A percentile compares a stretch with the other conserved stretches of the same genome.
These are phyloP conservation scores for Collichthys lucidus DNA, from an alignment of 2,113 vertebrate genomes.

Conservation along the genomic window DNA sequence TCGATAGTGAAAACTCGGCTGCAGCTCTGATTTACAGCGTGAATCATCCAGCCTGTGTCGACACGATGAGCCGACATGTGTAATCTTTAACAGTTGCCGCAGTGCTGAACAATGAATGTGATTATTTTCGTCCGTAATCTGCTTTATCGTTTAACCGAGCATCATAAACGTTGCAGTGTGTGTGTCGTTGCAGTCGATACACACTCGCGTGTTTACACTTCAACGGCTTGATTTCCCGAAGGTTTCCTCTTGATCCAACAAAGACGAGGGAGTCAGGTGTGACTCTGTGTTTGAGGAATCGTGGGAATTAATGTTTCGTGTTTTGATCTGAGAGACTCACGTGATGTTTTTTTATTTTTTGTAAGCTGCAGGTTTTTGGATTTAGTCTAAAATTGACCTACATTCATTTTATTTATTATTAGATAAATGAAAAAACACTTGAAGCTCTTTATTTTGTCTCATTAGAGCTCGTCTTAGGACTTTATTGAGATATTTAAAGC, in stretches of 20 bases:
- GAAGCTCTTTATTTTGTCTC: no score
- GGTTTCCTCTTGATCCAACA: conserved; percentile 7
- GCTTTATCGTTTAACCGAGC: conserved; percentile 47
- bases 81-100: conserved; percentile 53
- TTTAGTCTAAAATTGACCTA: no score
- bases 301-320: conserved; percentile 12
- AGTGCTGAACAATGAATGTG: conserved; percentile 44
- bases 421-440: no score
- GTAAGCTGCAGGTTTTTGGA: no score
- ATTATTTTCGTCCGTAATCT: conserved; percentile 69
- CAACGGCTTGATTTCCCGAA: conserved; percentile 22
- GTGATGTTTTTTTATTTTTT: not conserved
- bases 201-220: not conserved
- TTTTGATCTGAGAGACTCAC: not conserved
- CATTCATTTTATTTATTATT: no score
- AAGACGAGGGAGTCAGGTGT: conserved; percentile 27
- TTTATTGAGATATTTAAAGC: no score
- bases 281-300: not conserved
- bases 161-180: not conserved
- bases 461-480: no score
- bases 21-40: not conserved
- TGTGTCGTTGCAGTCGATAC: conserved; percentile 7
- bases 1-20: not conserved
- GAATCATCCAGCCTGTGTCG: not conserved
- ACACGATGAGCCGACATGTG: conserved; percentile 21